Evolutionary conservation across 2,888 invertebrate species (phyloP).

Genomic region (Ophion ventricosus): DNA sequence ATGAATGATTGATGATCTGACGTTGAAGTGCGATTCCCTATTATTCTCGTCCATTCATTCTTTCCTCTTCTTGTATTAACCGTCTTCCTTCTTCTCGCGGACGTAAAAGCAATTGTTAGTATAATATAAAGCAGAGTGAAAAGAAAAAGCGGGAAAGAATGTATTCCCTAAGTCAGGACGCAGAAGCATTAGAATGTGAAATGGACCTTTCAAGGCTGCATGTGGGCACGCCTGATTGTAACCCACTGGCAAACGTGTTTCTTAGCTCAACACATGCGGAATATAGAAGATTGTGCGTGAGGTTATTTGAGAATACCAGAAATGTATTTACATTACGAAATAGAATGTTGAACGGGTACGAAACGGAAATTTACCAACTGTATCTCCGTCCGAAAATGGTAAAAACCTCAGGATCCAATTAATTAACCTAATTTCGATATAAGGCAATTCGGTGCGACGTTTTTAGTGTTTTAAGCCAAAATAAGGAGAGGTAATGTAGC

Average conservation of each 20-base stretch:
- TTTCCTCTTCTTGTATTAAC: background rate
- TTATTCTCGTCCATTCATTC: background rate
- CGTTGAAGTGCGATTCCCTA: background rate
- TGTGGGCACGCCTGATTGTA: slow-evolving; percentile 67
- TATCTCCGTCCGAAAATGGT: too few relatives aligned
- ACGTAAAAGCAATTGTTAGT: background rate
- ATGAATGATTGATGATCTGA: background rate
- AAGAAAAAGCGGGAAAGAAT: slow-evolving; percentile 47
- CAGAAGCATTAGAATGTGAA: slow-evolving; percentile 74
- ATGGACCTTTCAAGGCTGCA: slow-evolving; percentile 75
- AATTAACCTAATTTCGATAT: too few relatives aligned
- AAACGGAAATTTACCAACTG: too few relatives aligned
- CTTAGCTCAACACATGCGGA: slow-evolving; percentile 31
- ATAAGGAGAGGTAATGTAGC: background rate
- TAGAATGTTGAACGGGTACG: background rate
- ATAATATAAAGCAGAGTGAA: background rate
- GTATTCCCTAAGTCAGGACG: slow-evolving; percentile 67
- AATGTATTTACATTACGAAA: slow-evolving; percentile 9
- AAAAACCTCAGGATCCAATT: background rate
- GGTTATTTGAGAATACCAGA: slow-evolving; percentile 13
- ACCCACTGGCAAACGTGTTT: slow-evolving; percentile 50
- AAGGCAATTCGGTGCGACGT: background rate
- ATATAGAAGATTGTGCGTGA: slow-evolving; percentile 38
- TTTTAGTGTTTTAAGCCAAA: background rate
- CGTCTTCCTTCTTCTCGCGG: background rate